phyloP scores from a whole-genome alignment of 2,888 invertebrate species.

The Galerucella pusilla region DNA sequence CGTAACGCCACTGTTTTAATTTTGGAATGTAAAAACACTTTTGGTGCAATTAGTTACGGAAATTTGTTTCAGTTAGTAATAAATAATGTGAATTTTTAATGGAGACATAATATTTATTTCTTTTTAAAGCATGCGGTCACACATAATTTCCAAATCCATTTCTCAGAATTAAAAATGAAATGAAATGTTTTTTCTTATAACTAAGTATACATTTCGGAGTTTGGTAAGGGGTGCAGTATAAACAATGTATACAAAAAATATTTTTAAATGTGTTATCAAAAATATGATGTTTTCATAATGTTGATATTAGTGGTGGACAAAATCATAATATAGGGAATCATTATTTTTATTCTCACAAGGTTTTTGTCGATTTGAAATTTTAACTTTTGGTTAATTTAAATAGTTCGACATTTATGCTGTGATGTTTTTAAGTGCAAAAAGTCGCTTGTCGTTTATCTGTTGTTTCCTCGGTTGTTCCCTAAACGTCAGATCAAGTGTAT shows the following conservation, averaged over 20 bases:
- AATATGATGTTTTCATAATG: too few relatives aligned
- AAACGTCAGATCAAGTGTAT: too few relatives aligned
- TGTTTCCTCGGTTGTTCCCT: too few relatives aligned
- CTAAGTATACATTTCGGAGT: background rate
- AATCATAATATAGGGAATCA: too few relatives aligned
- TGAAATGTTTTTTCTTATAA: background rate
- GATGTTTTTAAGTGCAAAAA: too few relatives aligned
- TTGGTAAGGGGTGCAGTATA: background rate
- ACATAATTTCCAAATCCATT: background rate
- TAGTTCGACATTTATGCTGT: too few relatives aligned
- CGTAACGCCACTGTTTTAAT: background rate
- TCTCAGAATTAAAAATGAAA: background rate
- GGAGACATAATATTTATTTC: slow-evolving; percentile 8
- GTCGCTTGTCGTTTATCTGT: too few relatives aligned
- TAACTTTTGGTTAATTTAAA: too few relatives aligned
- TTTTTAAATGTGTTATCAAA: too few relatives aligned
- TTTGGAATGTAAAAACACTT: background rate
- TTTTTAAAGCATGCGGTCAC: background rate
- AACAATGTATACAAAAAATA: background rate
- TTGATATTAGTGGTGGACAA: too few relatives aligned
- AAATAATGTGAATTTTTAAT: slow-evolving; percentile 1
- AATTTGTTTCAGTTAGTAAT: slow-evolving; percentile 7
- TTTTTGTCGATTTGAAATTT: too few relatives aligned
- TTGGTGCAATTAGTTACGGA: background rate
- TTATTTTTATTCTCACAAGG: too few relatives aligned